phyloP scores from a whole-genome alignment of 1,140 invertebrate species.

The Tetramorium alpestre region DNA sequence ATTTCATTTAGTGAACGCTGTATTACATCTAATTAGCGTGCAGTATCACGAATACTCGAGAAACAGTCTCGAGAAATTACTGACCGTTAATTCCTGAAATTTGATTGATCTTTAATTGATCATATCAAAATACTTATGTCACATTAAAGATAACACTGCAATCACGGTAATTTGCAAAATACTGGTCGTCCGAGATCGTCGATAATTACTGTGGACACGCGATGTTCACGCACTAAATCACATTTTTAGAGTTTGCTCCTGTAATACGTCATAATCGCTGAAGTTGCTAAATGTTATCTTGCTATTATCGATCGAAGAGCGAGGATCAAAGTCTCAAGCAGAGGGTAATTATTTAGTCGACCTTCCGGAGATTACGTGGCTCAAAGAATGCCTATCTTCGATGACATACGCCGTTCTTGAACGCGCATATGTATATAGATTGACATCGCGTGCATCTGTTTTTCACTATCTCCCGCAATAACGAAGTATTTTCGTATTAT shows the following conservation, averaged over 20 bases:
- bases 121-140: neutral
- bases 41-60: neutral
- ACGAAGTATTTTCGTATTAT: constrained; percentile 27
- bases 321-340: constrained; percentile 25
- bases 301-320: constrained; percentile 1
- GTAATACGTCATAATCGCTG: neutral
- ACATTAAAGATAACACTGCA: neutral
- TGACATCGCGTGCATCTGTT: constrained; percentile 35
- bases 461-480: neutral
- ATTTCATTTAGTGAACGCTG: neutral
- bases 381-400: neutral
- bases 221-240: neutral
- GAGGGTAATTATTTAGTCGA: neutral
- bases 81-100: constrained; percentile 1
- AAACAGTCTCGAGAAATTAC: neutral
- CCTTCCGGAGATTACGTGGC: neutral
- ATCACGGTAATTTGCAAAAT: neutral
- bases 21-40: neutral
- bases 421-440: neutral
- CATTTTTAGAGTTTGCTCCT: constrained; percentile 3
- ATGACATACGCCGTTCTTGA: neutral
- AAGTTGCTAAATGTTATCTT: neutral
- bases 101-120: neutral
- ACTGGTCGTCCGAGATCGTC: neutral
- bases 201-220: constrained; percentile 3